These are phyloP conservation scores for Onthophagus taurus DNA, from an alignment of 1,140 invertebrate species.

Conservation along the genomic window DNA sequence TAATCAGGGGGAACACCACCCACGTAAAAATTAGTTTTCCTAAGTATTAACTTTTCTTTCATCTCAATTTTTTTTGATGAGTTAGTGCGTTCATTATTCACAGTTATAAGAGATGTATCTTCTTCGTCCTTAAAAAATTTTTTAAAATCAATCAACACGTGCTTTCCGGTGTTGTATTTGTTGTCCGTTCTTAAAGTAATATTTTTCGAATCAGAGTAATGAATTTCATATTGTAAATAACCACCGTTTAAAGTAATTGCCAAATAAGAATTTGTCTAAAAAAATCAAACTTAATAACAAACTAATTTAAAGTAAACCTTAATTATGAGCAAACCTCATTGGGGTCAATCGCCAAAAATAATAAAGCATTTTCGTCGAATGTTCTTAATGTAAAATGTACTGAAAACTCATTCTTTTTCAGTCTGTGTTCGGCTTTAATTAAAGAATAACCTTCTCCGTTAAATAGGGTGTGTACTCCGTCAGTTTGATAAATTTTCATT, in stretches of 20 bases:
- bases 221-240: slow-evolving; percentile 63
- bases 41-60: slow-evolving; percentile 41
- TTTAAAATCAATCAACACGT: slow-evolving; percentile 62
- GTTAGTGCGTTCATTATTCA: neutral
- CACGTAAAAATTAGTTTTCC: slow-evolving; percentile 46
- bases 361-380: slow-evolving; percentile 76
- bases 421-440: slow-evolving; percentile 35
- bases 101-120: slow-evolving; percentile 1
- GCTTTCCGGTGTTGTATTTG: slow-evolving; percentile 73
- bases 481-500: no score
- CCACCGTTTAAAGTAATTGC: slow-evolving; percentile 63
- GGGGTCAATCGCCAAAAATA: slow-evolving; percentile 73
- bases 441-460: slow-evolving; percentile 67
- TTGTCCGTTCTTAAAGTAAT: slow-evolving; percentile 58
- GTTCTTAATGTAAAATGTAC: slow-evolving; percentile 75
- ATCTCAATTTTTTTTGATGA: slow-evolving; percentile 9
- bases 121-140: slow-evolving; percentile 3
- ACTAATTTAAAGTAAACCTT: no score
- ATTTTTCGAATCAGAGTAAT: slow-evolving; percentile 41
- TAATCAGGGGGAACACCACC: slow-evolving; percentile 72
- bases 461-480: no score
- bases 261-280: slow-evolving; percentile 19
- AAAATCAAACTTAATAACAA: neutral
- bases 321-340: no score
- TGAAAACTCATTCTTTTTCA: slow-evolving; percentile 58